Base-by-base conservation (phyloP, 2,888 invertebrate genomes). In the Hanleya hanleyi region DNA sequence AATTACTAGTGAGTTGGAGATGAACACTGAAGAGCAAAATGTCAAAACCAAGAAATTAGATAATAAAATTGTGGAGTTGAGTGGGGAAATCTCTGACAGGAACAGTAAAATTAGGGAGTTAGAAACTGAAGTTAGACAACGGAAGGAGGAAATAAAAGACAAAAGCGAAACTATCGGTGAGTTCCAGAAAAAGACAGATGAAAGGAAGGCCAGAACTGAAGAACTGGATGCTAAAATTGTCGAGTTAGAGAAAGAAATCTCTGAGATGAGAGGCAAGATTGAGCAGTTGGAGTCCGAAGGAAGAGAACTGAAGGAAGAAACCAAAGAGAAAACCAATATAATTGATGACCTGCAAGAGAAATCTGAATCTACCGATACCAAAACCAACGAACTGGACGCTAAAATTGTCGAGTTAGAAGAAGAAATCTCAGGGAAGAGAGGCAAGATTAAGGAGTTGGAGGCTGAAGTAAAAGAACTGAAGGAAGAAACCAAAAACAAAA, bases 191-290 rank as follows among this genome's bases (percentile, higher is more conserved):
- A 67, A 41, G 36, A 36, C 38, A 38, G 47, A 69, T 12, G 51
- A 75, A 66, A 32, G 33, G 66, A 61, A 57, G 33, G 62, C 1
- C 29, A 22, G 22, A 61, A 61, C n/a, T 12, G 70, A 70, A 12
- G 62, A 73, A 50, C 33, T 64, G 29, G 51, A 37, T 32, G 29
- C n/a, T 33, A 26, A 22, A 33, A 51, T 26, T 49, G 57, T 69
- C 26, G 64, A 37, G 2, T 15, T 47, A n/a, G 66, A 62, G 22
- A 47, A 47, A 26, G 29, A 22, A 18, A 57, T 22, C 22, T 57
- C 57, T 29, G 26, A 57, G 57, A 29, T 57, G 4, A 26, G 12
- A 57, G 41, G 18, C 9, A 9, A 41, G 41, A 57, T 57, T 7
- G 29, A 57, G 22, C 57, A 57, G 22, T 26, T 22, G 7, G 22